These are phyloP conservation scores for Cyclopterus lumpus DNA, from an alignment of 2,797 vertebrate genomes.

Conservation along the genomic window DNA sequence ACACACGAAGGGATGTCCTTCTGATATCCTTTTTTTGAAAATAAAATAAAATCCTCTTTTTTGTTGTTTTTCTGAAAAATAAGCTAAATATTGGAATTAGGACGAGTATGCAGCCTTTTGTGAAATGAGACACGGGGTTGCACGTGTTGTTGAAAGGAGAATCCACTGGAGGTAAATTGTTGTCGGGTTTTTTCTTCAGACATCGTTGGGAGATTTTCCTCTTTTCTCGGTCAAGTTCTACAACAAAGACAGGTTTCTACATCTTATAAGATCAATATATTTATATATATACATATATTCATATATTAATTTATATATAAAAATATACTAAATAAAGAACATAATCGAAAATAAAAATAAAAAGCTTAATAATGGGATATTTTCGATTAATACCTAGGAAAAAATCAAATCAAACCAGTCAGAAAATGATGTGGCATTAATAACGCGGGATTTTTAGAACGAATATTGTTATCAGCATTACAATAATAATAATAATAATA, in stretches of 20 bases:
- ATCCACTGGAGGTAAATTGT: neutral
- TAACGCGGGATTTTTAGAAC: neutral
- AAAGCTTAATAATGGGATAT: neutral
- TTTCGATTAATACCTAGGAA: neutral
- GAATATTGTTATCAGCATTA: neutral
- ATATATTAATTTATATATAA: rapidly evolving
- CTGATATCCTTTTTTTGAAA: neutral
- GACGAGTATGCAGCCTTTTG: neutral
- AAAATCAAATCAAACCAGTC: neutral
- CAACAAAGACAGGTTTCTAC: neutral
- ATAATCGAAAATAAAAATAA: neutral
- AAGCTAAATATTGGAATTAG: neutral
- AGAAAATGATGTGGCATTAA: neutral
- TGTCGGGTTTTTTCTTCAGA: neutral
- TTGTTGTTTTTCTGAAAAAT: neutral
- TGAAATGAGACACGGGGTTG: neutral
- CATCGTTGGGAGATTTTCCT: neutral
- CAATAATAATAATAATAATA: neutral
- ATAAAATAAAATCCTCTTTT: neutral
- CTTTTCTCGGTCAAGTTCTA: neutral
- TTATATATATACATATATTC: rapidly evolving
- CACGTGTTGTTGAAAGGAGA: neutral
- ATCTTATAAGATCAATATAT: neutral
- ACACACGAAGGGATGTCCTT: neutral
- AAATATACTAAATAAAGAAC: neutral